Conservation (phyloP, 1,140 invertebrate species). For the Adoxophyes honmai region DNA sequence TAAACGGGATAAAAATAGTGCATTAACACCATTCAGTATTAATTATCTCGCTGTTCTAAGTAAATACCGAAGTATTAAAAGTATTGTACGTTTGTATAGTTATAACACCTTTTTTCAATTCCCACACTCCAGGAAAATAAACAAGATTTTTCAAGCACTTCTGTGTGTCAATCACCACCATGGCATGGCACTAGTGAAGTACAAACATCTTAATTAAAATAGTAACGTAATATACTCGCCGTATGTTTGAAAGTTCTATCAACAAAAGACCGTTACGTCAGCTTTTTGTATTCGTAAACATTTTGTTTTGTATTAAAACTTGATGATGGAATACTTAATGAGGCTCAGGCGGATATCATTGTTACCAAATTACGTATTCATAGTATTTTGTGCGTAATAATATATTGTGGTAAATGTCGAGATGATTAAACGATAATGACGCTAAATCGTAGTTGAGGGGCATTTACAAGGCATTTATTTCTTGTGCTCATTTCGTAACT, state of each 20-base stretch:
- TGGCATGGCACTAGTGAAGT: background rate
- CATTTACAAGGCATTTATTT: too few species aligned
- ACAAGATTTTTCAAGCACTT: background rate
- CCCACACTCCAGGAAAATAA: too few species aligned
- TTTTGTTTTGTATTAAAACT: background rate
- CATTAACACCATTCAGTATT: too few species aligned
- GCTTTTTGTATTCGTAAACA: conserved; percentile 6
- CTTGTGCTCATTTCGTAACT: too few species aligned
- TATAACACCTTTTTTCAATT: too few species aligned
- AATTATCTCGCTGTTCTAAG: too few species aligned
- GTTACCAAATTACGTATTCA: conserved; percentile 7
- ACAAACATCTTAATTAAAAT: background rate
- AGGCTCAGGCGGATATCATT: background rate
- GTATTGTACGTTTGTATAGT: background rate
- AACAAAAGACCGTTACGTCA: background rate
- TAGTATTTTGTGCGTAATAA: background rate
- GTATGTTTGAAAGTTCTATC: conserved; percentile 1
- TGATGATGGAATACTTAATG: conserved; percentile 10
- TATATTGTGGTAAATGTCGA: background rate
- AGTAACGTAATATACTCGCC: conserved; percentile 2
- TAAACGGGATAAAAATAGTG: too few species aligned
- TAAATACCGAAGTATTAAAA: too few species aligned
- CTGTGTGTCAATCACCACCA: background rate
- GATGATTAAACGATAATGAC: background rate
- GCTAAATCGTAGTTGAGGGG: background rate